These are phyloP conservation scores for Tuta absoluta DNA, from an alignment of 2,888 invertebrate genomes.

Conservation along the genomic window DNA sequence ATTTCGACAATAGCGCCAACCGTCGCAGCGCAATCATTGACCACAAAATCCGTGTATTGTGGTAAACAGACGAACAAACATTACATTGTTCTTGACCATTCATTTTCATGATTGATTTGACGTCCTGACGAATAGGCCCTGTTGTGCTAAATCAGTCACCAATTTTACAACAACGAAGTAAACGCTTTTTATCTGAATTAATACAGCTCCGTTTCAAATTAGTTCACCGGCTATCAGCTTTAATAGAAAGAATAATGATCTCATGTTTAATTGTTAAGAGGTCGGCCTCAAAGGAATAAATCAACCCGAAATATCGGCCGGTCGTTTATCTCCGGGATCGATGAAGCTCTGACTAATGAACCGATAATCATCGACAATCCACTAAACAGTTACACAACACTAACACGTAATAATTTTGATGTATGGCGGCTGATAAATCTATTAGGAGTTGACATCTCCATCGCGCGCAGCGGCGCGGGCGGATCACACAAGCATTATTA, in stretches of 20 bases:
- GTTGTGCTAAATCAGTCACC: slow-evolving; percentile 8
- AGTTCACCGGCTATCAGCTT: slow-evolving; percentile 25
- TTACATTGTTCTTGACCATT: slow-evolving; percentile 27
- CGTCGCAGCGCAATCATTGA: slow-evolving; percentile 42
- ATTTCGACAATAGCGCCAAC: slow-evolving; percentile 46
- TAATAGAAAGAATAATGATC: slow-evolving; percentile 22
- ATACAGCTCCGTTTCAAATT: slow-evolving; percentile 4
- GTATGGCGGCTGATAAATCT: slow-evolving; percentile 69
- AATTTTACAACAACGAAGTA: neutral
- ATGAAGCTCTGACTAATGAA: slow-evolving; percentile 61
- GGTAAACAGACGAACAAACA: slow-evolving; percentile 25
- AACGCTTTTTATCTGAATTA: neutral
- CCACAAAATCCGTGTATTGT: slow-evolving; percentile 38
- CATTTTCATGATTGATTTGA: slow-evolving; percentile 42
- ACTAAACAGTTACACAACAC: slow-evolving; percentile 52
- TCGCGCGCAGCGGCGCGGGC: slow-evolving; percentile 48
- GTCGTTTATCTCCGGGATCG: slow-evolving; percentile 46
- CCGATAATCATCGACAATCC: slow-evolving; percentile 53
- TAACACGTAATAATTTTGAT: slow-evolving; percentile 58
- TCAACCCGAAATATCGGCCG: slow-evolving; percentile 42
- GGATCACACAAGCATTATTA: slow-evolving; percentile 62
- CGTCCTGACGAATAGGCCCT: slow-evolving; percentile 35
- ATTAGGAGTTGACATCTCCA: slow-evolving; percentile 69
- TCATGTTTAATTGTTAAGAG: slow-evolving; percentile 21
- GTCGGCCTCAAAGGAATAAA: slow-evolving; percentile 29